phyloP scores from a whole-genome alignment of 2,113 vertebrate genomes.

The Gambusia affinis region DNA sequence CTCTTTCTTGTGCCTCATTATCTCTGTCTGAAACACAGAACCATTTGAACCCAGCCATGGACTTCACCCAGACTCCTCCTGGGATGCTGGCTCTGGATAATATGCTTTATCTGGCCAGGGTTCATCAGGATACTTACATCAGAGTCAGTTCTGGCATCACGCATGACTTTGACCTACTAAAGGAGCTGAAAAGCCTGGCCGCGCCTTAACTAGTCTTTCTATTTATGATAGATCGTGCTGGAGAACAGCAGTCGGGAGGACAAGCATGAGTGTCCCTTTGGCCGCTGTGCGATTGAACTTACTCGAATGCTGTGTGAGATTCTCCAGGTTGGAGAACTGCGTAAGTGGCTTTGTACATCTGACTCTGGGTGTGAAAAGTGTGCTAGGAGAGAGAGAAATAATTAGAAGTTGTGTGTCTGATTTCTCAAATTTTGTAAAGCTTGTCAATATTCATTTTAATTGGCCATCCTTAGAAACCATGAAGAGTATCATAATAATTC shows the following conservation, averaged over 20 bases:
- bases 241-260: conserved; percentile 98
- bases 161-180: not conserved
- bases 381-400: not conserved
- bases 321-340: conserved; percentile 96
- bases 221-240: conserved; percentile 86
- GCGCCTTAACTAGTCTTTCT: not conserved
- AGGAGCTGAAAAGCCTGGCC: not conserved
- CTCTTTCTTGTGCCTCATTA: not conserved
- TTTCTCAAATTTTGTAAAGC: too few relatives aligned
- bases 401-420: too few relatives aligned
- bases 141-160: conserved; percentile 79
- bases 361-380: not conserved
- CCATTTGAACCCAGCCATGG: conserved; percentile 95
- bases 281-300: conserved; percentile 96
- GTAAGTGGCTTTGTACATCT: conserved; percentile 77
- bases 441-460: too few relatives aligned
- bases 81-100: conserved; percentile 98
- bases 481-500: too few relatives aligned
- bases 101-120: conserved; percentile 96
- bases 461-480: too few relatives aligned
- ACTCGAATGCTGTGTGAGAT: conserved; percentile 97
- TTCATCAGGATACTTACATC: conserved; percentile 97
- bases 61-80: conserved; percentile 96
- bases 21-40: conserved; percentile 81
- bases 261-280: conserved; percentile 97